These are phyloP conservation scores for Neosilurus hyrtlii DNA, from an alignment of 2,797 vertebrate species.

Conservation along the genomic window DNA sequence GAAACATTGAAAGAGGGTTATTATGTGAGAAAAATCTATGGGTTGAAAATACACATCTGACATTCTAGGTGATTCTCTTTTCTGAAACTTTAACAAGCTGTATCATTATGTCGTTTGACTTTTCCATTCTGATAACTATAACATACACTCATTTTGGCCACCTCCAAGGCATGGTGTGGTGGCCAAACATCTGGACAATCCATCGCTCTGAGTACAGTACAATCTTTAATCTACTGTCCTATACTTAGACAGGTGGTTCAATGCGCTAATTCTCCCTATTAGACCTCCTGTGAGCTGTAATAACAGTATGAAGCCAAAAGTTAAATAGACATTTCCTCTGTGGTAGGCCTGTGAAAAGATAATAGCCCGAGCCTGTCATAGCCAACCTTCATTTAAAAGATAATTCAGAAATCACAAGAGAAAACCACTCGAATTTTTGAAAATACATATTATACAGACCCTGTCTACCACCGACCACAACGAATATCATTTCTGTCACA, in stretches of 20 bases:
- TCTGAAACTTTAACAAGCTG: too few species aligned
- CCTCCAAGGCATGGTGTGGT: neutral
- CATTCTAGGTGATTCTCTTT: neutral
- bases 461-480: neutral
- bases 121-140: neutral
- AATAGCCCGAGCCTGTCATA: constrained; percentile 49
- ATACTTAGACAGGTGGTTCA: constrained; percentile 3
- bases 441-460: neutral
- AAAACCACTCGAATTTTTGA: constrained; percentile 9
- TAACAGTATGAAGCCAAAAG: neutral
- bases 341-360: constrained; percentile 33
- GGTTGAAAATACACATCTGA: neutral
- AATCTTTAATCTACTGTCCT: constrained; percentile 11
- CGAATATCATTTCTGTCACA: neutral
- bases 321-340: constrained; percentile 36
- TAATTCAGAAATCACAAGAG: constrained; percentile 44
- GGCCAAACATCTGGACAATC: constrained; percentile 24
- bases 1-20: neutral
- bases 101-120: neutral
- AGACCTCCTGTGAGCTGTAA: constrained; percentile 29
- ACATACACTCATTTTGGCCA: neutral
- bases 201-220: neutral
- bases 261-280: constrained; percentile 8
- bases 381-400: constrained; percentile 45
- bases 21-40: neutral